phyloP scores from a whole-genome alignment of 1,140 invertebrate genomes.

The Heliconius nattereri region DNA sequence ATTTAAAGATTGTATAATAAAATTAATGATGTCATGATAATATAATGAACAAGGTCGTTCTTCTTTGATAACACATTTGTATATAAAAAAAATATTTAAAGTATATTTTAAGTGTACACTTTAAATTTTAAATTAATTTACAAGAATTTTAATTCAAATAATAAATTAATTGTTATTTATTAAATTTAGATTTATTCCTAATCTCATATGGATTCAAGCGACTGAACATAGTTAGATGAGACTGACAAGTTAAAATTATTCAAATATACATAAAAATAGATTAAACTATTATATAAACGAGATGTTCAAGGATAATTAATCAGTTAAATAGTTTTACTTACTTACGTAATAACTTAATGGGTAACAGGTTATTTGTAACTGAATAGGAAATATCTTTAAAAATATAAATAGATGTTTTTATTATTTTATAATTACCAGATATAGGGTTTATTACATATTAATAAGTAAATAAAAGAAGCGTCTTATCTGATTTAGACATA shows the following conservation, averaged over 20 bases:
- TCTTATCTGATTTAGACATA: constrained; percentile 12
- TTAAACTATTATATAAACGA: no score
- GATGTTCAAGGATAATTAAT: no score
- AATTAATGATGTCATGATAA: neutral
- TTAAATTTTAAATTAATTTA: no score
- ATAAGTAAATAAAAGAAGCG: neutral
- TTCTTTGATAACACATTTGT: neutral
- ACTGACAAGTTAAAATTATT: no score
- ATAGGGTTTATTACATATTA: neutral
- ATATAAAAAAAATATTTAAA: neutral
- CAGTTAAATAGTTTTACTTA: no score
- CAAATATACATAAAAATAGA: no score
- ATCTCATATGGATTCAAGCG: no score
- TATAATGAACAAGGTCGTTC: neutral
- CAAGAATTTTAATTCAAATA: no score
- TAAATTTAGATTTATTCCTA: no score
- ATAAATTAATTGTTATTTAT: no score
- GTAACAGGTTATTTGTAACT: neutral
- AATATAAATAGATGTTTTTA: neutral
- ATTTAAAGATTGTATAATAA: neutral
- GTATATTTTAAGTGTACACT: no score
- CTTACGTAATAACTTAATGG: neutral
- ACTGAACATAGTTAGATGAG: no score
- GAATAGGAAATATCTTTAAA: neutral
- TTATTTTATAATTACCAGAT: neutral